These are phyloP conservation scores for Myrmophylax atrothorax DNA, from an alignment of 2,113 vertebrate genomes.

Conservation along the genomic window DNA sequence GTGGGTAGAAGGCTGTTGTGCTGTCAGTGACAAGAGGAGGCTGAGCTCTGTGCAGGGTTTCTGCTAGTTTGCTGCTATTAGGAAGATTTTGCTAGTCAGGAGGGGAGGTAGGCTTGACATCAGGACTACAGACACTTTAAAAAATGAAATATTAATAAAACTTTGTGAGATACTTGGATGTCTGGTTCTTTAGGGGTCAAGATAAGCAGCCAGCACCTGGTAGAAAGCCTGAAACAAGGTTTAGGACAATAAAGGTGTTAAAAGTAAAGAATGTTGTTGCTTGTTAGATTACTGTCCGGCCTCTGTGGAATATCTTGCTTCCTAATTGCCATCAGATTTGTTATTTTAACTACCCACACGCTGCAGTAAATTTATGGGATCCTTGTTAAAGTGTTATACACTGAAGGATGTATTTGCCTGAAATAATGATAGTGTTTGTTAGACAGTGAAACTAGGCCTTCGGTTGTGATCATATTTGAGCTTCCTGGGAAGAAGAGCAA, in stretches of 20 bases:
- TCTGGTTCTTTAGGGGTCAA: background rate
- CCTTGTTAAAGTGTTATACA: background rate
- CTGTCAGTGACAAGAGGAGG: background rate
- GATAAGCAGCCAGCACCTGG: background rate
- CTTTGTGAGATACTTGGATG: background rate
- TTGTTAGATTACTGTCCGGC: background rate
- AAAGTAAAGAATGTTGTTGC: background rate
- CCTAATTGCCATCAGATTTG: background rate
- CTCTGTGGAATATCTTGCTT: background rate
- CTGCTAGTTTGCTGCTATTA: conserved; percentile 23
- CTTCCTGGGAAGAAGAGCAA: background rate
- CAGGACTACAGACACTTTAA: background rate
- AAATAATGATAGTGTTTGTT: background rate
- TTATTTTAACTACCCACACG: background rate
- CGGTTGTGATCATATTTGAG: background rate
- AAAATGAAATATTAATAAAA: background rate
- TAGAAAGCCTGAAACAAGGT: background rate
- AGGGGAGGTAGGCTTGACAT: background rate
- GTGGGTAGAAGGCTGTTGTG: conserved; percentile 2
- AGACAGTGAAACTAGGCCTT: background rate
- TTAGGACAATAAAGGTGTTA: background rate
- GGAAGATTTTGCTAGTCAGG: background rate
- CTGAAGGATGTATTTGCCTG: background rate
- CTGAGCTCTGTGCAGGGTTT: background rate
- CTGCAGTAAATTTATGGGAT: background rate